Conservation (phyloP, 2,888 invertebrate species). For the Corythucha ciliata region DNA sequence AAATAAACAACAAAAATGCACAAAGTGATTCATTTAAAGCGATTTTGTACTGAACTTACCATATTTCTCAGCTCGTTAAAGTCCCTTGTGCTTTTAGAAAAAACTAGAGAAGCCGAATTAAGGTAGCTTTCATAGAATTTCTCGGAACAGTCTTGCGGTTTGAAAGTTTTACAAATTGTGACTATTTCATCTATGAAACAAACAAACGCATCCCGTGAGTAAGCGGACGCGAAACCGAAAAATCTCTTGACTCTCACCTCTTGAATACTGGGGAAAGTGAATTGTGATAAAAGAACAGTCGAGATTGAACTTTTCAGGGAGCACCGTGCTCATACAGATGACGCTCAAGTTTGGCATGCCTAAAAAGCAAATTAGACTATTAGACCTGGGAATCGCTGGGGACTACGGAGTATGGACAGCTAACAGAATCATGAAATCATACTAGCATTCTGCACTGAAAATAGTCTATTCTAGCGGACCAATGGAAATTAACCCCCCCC, state of each 20-base stretch:
- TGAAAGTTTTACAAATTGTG: conserved; percentile 42
- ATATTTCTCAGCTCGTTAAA: conserved; percentile 71
- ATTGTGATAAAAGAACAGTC: conserved; percentile 64
- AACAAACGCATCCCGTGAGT: neutral
- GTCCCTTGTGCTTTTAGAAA: conserved; percentile 75
- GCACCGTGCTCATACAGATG: conserved; percentile 65
- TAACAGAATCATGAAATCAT: too few species aligned
- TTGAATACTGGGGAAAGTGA: conserved; percentile 71
- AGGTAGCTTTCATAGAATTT: conserved; percentile 69
- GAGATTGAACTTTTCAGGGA: conserved; percentile 68
- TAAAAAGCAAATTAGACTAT: too few species aligned
- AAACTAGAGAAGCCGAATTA: conserved; percentile 72
- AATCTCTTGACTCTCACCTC: conserved; percentile 41
- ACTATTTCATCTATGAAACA: conserved; percentile 42
- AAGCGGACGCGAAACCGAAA: neutral
- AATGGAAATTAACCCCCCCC: too few species aligned
- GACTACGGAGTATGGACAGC: too few species aligned
- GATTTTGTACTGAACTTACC: conserved; percentile 45
- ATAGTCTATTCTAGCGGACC: too few species aligned
- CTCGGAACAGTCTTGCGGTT: conserved; percentile 41
- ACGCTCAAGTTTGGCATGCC: too few species aligned
- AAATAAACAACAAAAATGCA: conserved; percentile 31
- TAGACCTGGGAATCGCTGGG: too few species aligned
- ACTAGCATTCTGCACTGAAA: too few species aligned
- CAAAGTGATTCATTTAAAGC: neutral